Base-by-base conservation (phyloP, 2,797 vertebrate species). In the Carapus acus region DNA sequence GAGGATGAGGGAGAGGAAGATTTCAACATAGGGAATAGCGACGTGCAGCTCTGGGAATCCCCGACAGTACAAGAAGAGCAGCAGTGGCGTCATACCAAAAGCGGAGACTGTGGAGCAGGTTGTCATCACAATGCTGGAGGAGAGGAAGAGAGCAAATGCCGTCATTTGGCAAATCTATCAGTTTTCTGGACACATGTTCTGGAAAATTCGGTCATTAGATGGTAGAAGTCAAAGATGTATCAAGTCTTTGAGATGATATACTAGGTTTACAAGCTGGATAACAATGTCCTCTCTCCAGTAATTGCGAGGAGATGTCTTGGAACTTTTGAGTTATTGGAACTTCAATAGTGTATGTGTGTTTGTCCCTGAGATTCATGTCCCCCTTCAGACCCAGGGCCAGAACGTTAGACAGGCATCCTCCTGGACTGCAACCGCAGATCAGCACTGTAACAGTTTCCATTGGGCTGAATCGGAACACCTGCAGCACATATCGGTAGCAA, bases 301-400 rank as follows among this genome's bases (percentile, higher is more conserved):
- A n/a, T n/a, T n/a, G n/a, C n/a, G n/a, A n/a, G n/a, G n/a, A n/a
- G n/a, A n/a, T n/a, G n/a, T n/a, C n/a, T n/a, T n/a, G n/a, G n/a
- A n/a, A n/a, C n/a, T n/a, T n/a, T n/a, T n/a, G n/a, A n/a, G n/a
- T n/a, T n/a, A n/a, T n/a, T n/a, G n/a, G n/a, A n/a, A n/a, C n/a
- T n/a, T 11, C 27, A 29, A 6, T 13, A 22, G 38, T n/a, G 9
- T 45, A 21, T 37, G 40, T 48, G 31, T 46, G 40, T 29, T 15
- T 49, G 33, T 59, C 92, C 91, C 91, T 93, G 83, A 94, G 91
- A 69, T 92, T 93, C 88, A 89, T 89, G 81, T 94, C 90, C 3
- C 90, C 90, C 43, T 83, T 69, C 36, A 90, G 21, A 12, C 78
- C 86, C 64, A 91, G 73, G 23, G 83, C 71, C 58, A 92, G 82